phyloP scores from a whole-genome alignment of 2,888 invertebrate species.

The Kryphioiulus occultus region DNA sequence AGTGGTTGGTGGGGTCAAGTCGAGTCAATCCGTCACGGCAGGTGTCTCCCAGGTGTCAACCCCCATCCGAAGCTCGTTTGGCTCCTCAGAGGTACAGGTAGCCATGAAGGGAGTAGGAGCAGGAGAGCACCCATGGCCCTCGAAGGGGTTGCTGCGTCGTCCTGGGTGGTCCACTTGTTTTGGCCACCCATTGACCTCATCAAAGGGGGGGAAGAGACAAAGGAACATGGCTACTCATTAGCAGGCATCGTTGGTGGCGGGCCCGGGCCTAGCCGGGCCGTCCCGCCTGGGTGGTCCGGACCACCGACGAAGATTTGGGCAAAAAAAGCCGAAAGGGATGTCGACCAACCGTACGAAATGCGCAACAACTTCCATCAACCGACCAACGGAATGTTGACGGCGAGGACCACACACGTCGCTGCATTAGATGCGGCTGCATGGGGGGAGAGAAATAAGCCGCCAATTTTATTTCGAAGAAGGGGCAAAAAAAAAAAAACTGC shows the following conservation, averaged over 20 bases:
- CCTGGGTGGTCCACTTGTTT: slow-evolving; percentile 47
- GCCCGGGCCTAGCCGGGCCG: background rate
- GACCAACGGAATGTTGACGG: slow-evolving; percentile 37
- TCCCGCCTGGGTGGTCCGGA: slow-evolving; percentile 47
- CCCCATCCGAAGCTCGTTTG: slow-evolving; percentile 11
- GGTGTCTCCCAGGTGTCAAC: slow-evolving; percentile 35
- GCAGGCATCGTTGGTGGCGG: slow-evolving; percentile 50
- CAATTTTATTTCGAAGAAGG: background rate
- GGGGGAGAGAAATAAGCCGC: slow-evolving; percentile 35
- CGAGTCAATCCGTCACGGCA: slow-evolving; percentile 30
- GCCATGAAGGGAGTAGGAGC: background rate
- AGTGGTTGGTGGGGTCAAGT: background rate
- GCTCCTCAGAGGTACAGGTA: background rate
- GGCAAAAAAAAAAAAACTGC: background rate
- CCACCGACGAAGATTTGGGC: slow-evolving; percentile 41
- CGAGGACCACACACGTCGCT: slow-evolving; percentile 41
- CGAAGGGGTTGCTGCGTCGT: background rate
- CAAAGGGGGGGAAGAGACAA: slow-evolving; percentile 45
- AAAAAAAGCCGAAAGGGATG: background rate
- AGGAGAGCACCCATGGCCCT: background rate
- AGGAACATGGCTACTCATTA: slow-evolving; percentile 49
- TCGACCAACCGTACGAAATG: slow-evolving; percentile 17
- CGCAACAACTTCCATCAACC: slow-evolving; percentile 26
- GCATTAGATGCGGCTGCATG: background rate
- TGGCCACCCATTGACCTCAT: slow-evolving; percentile 44